Conservation (phyloP, 2,113 vertebrate species). For the Mobula birostris region DNA sequence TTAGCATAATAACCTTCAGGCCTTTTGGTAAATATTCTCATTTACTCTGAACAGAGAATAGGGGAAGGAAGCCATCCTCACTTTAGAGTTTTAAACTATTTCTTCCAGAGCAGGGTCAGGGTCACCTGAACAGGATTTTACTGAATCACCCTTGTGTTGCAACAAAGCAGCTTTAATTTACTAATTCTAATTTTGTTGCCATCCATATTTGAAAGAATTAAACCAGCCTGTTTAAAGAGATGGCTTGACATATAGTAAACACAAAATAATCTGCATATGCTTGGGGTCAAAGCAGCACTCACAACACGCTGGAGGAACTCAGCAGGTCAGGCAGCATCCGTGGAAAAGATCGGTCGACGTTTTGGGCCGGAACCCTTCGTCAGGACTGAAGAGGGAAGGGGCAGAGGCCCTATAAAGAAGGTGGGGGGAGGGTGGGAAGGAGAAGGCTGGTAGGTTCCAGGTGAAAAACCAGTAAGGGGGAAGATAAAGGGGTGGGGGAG, state of each 20-base stretch:
- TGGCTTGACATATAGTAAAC: neutral
- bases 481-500: too few relatives aligned
- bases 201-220: neutral
- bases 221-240: neutral
- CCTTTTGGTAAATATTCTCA: neutral
- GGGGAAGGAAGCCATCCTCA: neutral
- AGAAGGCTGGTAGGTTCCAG: too few relatives aligned
- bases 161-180: neutral
- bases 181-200: neutral
- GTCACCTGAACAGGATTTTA: neutral
- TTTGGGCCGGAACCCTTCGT: too few relatives aligned
- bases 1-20: neutral
- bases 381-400: too few relatives aligned
- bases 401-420: too few relatives aligned
- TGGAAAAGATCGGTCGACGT: too few relatives aligned
- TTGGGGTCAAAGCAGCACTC: too few relatives aligned
- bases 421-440: too few relatives aligned
- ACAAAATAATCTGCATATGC: too few relatives aligned
- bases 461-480: too few relatives aligned
- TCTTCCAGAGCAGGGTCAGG: neutral
- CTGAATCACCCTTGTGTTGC: neutral
- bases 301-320: too few relatives aligned
- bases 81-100: neutral
- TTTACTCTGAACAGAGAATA: neutral
- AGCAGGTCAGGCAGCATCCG: too few relatives aligned